Percentiles rank a stretch among this genome's conserved stretches.
Conservation (phyloP, 1,140 invertebrate genomes). For the Coboldia fuscipes region DNA sequence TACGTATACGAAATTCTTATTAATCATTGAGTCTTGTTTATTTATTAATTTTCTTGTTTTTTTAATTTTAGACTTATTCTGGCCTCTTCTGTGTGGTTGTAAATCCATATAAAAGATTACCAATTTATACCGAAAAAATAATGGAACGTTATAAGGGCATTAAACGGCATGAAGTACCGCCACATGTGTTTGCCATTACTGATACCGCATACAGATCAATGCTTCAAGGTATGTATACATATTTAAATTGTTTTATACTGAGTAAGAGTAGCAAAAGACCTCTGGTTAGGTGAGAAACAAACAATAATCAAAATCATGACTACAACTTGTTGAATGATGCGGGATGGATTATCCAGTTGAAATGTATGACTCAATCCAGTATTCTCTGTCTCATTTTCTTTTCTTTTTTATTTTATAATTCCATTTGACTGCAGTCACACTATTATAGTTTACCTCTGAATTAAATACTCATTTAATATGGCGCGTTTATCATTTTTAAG, state of each 20-base stretch:
- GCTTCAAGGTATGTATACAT: constrained; percentile 72
- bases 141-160: constrained; percentile 99
- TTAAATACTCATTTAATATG: too few relatives aligned
- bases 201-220: constrained; percentile 96
- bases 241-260: neutral
- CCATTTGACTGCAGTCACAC: constrained; percentile 8
- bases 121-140: constrained; percentile 97
- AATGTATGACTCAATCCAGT: constrained; percentile 1
- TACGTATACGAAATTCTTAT: neutral
- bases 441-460: too few relatives aligned
- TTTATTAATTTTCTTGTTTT: constrained; percentile 7
- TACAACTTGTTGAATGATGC: too few relatives aligned
- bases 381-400: constrained; percentile 3
- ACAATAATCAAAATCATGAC: too few relatives aligned
- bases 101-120: constrained; percentile 96
- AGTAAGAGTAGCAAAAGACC: too few relatives aligned
- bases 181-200: constrained; percentile 98
- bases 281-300: too few relatives aligned
- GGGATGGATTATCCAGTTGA: neutral
- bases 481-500: too few relatives aligned
- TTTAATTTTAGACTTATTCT: constrained; percentile 81
- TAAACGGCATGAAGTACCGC: constrained; percentile 96
- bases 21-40: neutral
- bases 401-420: constrained; percentile 5
- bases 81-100: constrained; percentile 98